Conservation (phyloP, 1,140 invertebrate genomes). For the Holcopasites calliopsidis region DNA sequence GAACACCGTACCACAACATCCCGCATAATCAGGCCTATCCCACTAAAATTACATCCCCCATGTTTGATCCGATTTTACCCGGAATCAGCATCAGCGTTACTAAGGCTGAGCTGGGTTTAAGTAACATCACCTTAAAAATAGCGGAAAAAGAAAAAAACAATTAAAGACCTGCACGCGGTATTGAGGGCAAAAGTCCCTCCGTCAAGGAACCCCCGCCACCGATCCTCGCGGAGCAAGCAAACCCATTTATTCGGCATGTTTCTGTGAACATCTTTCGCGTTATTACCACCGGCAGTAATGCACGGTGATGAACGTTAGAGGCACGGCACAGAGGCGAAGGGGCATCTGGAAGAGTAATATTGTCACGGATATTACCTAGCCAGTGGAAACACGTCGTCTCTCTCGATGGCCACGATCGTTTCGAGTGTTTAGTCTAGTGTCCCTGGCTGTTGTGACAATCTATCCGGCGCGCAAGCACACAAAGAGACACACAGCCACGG, state of each 20-base stretch:
- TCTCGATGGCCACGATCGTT: constrained; percentile 62
- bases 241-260: background rate
- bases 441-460: constrained; percentile 69
- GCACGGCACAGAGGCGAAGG: background rate
- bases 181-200: rapidly evolving
- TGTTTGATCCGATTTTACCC: no score
- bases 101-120: no score
- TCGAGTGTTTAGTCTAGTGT: constrained; percentile 71
- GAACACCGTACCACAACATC: no score
- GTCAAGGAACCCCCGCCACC: no score
- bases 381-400: constrained; percentile 52
- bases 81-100: no score
- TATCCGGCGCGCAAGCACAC: constrained; percentile 60
- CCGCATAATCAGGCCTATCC: no score
- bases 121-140: no score
- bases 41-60: no score
- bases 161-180: background rate
- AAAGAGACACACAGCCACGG: constrained; percentile 10
- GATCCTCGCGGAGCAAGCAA: background rate
- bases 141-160: no score
- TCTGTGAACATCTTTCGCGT: constrained; percentile 5
- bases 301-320: constrained; percentile 17
- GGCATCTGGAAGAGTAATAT: constrained; percentile 45
- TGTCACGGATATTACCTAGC: constrained; percentile 58
- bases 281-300: background rate